These are phyloP conservation scores for Apostichopus japonicus DNA, from an alignment of 35 echinoderm and acorn worm genomes.

Conservation along the genomic window DNA sequence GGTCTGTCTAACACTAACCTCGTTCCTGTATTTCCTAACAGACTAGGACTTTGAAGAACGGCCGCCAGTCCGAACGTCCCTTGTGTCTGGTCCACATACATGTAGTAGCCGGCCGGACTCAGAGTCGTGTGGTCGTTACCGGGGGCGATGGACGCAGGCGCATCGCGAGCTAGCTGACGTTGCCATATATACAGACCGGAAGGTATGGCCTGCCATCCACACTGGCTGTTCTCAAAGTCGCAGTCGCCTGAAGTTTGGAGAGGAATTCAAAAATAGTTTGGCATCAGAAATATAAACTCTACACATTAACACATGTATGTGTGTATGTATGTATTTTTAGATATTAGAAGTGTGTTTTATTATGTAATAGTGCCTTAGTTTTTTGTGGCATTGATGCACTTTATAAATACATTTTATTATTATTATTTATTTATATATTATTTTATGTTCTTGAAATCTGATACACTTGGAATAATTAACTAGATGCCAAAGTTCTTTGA, in stretches of 20 bases:
- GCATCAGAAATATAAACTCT: no score
- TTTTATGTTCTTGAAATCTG: no score
- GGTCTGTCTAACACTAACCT: constrained; percentile 23
- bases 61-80: constrained; percentile 80
- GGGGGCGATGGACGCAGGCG: constrained; percentile 49
- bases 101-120: constrained; percentile 69
- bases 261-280: no score
- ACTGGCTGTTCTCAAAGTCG: constrained; percentile 86
- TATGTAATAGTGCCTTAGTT: no score
- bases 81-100: constrained; percentile 90
- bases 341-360: no score
- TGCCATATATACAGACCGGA: constrained; percentile 81
- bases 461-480: no score
- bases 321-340: no score
- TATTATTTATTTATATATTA: no score
- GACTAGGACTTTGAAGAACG: constrained; percentile 58
- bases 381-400: no score
- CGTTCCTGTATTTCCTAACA: constrained; percentile 71
- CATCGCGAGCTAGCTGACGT: constrained; percentile 44
- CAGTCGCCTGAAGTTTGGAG: constrained; percentile 68
- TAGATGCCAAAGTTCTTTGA: no score
- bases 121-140: constrained; percentile 74
- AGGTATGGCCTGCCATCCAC: constrained; percentile 73
- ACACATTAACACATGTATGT: no score
- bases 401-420: no score